Evolutionary conservation across 2,888 invertebrate genomes (phyloP).

Genomic region (Hylaea fasciaria): DNA sequence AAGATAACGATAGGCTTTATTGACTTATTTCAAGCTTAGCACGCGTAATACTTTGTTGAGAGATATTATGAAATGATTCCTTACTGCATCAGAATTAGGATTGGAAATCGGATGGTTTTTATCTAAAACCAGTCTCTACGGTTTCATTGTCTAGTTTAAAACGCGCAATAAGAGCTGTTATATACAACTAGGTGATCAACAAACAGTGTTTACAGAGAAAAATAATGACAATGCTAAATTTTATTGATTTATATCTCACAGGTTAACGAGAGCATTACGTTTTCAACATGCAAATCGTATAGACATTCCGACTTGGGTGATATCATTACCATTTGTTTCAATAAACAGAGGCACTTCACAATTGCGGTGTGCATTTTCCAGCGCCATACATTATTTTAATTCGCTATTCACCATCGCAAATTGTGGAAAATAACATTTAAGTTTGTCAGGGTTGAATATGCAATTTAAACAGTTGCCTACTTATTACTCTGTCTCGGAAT

Average conservation of each 20-base stretch:
- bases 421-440: conserved; percentile 17
- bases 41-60: neutral
- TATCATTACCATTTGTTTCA: conserved; percentile 43
- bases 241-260: conserved; percentile 24
- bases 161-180: too few relatives aligned
- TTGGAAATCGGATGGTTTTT: too few relatives aligned
- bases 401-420: conserved; percentile 29
- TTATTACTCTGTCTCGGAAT: neutral
- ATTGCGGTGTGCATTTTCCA: conserved; percentile 32
- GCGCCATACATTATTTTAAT: conserved; percentile 24
- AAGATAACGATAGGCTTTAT: conserved; percentile 28
- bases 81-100: too few relatives aligned
- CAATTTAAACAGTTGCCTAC: conserved; percentile 11
- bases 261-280: conserved; percentile 31
- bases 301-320: conserved; percentile 33
- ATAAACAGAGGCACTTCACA: conserved; percentile 33
- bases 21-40: conserved; percentile 12
- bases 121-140: too few relatives aligned
- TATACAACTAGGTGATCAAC: neutral
- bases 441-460: conserved; percentile 27
- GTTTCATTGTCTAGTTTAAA: too few relatives aligned
- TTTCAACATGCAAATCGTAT: conserved; percentile 37
- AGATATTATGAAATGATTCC: too few relatives aligned
- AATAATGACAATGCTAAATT: neutral
- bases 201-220: neutral